Evolutionary conservation across 2,113 vertebrate genomes (phyloP), one percentile per base, ranked within the genome.

Genomic region (Neogobius melanostomus): DNA sequence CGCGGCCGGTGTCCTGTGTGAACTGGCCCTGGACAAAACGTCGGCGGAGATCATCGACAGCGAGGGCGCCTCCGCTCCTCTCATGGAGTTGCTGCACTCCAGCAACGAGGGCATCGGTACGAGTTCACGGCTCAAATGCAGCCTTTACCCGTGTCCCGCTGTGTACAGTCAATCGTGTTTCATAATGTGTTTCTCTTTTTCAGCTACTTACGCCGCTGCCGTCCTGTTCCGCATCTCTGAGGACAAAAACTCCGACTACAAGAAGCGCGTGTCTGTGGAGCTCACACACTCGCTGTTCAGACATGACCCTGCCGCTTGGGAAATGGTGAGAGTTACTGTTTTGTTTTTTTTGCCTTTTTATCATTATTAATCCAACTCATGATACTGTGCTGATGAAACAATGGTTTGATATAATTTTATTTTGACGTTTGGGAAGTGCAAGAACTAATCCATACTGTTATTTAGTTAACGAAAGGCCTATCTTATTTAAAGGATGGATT

Each of bases 251-350:
- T 87, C 94, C 0, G 97, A 99, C 84, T 98, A 97, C 90, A 94
- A 95, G 69, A 98, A 98, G 73, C 93, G 96, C 0, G 94, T 98
- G 60, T 98, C 97, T 0, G 95, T 98, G 86, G 96, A 99, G 82
- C 96, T 99, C 83, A 99, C 97, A 6, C 97, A 98, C 90, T 95
- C 97, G 0, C 94, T 98, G 79, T 99, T 98, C 92, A 97, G 94
- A 82, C 93, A 98, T 0, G 97, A 99, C 89, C 95, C 95, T 0
- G 91, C 81, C 0, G 93, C 95, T 79, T 99, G 97, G 97, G 96
- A 99, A 83, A 84, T 93, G 77, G 97, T 99, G 87, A 88, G 71
- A 88, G 71, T 66, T 21, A 51, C 61, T 67, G 74, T 66, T 21
- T 0, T 54, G 49, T 4, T 6, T 12, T 12, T n/a, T 52, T 51